Conservation (phyloP, 53 echinoderm and acorn worm genomes). For the Henricia sp. region DNA sequence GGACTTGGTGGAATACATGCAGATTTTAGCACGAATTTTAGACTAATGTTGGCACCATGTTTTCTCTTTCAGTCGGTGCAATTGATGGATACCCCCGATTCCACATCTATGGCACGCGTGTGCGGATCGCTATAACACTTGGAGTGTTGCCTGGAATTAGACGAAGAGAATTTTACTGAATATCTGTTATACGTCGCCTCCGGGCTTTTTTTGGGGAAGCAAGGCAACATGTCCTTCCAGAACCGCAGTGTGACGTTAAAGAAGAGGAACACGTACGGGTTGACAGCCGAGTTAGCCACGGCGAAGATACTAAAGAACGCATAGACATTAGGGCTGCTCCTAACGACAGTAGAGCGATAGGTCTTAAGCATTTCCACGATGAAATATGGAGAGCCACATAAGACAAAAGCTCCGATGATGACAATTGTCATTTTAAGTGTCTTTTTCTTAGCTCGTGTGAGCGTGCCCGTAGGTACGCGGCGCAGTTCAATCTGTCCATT, state of each 20-base stretch:
- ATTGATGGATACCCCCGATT: conserved; percentile 51
- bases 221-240: conserved; percentile 58
- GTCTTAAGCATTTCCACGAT: conserved; percentile 75
- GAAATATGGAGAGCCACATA: conserved; percentile 92
- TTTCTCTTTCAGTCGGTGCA: conserved; percentile 19
- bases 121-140: conserved; percentile 34
- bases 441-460: conserved; percentile 68
- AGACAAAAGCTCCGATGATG: conserved; percentile 83
- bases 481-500: conserved; percentile 43
- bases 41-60: too few species aligned
- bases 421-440: conserved; percentile 96
- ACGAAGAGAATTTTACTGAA: conserved; percentile 67
- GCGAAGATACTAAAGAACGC: conserved; percentile 85
- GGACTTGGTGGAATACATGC: too few species aligned
- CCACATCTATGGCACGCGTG: conserved; percentile 35
- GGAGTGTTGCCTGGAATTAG: conserved; percentile 58
- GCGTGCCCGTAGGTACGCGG: conserved; percentile 42
- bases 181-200: conserved; percentile 51
- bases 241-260: conserved; percentile 74
- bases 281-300: conserved; percentile 84
- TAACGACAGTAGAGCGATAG: conserved; percentile 12
- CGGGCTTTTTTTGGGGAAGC: conserved; percentile 12
- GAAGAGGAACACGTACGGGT: conserved; percentile 93
- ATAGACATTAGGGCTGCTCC: conserved; percentile 73
- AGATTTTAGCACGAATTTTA: too few species aligned